Evolutionary conservation across 2,888 invertebrate species (phyloP), one percentile per base, ranked within the genome.

Genomic region (Trimorus sp.): DNA sequence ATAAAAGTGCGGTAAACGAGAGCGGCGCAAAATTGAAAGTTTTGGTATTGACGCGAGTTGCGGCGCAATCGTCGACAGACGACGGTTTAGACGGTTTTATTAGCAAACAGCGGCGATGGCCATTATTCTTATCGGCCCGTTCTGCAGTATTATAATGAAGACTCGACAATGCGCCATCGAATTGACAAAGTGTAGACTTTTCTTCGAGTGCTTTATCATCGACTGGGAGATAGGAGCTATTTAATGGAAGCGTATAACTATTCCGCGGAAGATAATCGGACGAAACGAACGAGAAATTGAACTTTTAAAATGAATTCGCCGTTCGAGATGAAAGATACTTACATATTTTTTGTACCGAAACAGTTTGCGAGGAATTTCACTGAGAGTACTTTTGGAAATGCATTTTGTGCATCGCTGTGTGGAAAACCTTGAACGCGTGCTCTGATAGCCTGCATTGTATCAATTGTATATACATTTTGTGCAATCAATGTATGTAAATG

Each of bases 111-210:
- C 68, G 54, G 60, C 68, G 58, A 75, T 60, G 68, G 48, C 53
- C 76, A 69, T 76, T 76, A 76, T 76, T 76, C 76, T 76, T 76
- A 76, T 76, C 76, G 60, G 76, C 58, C 65, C 54, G 37, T 74
- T 74, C 65, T 38, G 56, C 40, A 53, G 68, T 60, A 66, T 60
- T 60, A 60, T 60, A 60, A 79, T 78, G 78, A 78, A 71, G 63
- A 70, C 70, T 65, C 78, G 36, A 65, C 74, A 51, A 70, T 70
- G 60, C 59, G 70, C 38, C 51, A 26, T 38, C 40, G 60, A 59
- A 70, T 60, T 70, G 70, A 70, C 70, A 60, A 53, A 70, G 70
- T 70, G 60, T 15, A 42, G 76, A 66, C 69, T 74, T 58, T 45
- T 56, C 58, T 38, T 62, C 58, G 65, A 60, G 65, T 65, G 77